Evolutionary conservation across 1,140 invertebrate species (phyloP).

Genomic region (Conopomorpha cramerella): DNA sequence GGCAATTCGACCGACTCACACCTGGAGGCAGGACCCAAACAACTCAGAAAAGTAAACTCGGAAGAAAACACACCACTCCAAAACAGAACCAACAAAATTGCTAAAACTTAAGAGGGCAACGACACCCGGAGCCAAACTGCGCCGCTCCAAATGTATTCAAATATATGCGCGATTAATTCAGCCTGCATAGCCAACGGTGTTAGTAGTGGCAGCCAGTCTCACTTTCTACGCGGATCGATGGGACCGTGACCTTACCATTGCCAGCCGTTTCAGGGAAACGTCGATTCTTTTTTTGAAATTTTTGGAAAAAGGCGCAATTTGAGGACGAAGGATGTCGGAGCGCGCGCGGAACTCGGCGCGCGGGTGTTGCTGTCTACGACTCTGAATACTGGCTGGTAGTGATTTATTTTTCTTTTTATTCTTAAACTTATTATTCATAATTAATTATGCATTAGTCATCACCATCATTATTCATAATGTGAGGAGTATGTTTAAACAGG

Average conservation of each 20-base stretch:
- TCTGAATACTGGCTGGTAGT: neutral
- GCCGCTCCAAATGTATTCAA: constrained; percentile 65
- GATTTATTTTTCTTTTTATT: neutral
- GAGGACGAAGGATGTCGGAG: neutral
- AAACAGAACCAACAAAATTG: constrained; percentile 32
- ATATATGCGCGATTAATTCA: constrained; percentile 71
- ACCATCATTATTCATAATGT: neutral
- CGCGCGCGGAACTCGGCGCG: neutral
- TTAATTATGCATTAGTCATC: constrained; percentile 10
- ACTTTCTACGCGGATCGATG: constrained; percentile 58
- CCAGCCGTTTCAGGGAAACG: constrained; percentile 42
- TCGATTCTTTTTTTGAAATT: constrained; percentile 24
- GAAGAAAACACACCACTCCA: too few species aligned
- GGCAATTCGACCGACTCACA: too few species aligned
- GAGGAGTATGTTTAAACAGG: too few species aligned
- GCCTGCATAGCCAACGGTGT: constrained; percentile 61
- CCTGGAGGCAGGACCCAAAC: constrained; percentile 1
- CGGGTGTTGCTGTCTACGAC: neutral
- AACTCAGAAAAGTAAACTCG: too few species aligned
- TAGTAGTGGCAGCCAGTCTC: constrained; percentile 56
- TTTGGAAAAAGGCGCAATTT: constrained; percentile 4
- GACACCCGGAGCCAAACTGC: constrained; percentile 39
- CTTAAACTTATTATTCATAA: neutral
- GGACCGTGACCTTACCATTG: constrained; percentile 53
- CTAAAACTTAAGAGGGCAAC: constrained; percentile 55